Evolutionary conservation across 2,797 vertebrate genomes (phyloP), one percentile per base, ranked within the genome.

Genomic region (Catostomus latipinnis): DNA sequence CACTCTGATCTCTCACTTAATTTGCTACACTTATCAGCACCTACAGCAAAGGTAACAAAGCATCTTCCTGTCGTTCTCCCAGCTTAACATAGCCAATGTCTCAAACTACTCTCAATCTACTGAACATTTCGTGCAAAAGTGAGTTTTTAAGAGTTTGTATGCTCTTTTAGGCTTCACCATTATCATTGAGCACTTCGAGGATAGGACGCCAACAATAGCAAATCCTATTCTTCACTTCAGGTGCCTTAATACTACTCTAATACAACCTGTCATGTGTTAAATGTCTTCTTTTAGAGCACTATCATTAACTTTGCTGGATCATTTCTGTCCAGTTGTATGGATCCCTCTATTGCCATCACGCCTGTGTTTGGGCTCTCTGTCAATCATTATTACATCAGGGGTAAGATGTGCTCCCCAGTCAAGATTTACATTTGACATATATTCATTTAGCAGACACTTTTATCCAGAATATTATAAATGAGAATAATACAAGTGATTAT

Each of bases 141-240:
- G 53, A 7, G 22, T 50, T 69, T 6, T 22, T 22, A 22, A 1
- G 2, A 22, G 2, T 22, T 52, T 46, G 0, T 14, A 7, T 54
- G 22, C 11, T 58, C 7, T 1, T 79, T 0, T 84, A 97, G 96
- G 96, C 54, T 98, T 97, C 69, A 97, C 96, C 71, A 96, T 97
- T 70, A 96, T 98, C 88, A 97, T 98, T 0, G 96, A 98, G 66
- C 97, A 96, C 0, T 98, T 98, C 53, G 96, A 98, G 0, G 96
- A 98, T 89, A 89, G 92, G 87, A 97, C 96, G 0, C 97, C 97
- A 0, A 96, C 95, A 70, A 96, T 98, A 4, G 85, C 95, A 86
- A 98, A 98, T 88, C 97, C 97, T 0, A 82, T 98, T 78, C 92
- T 98, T 83, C 96, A 98, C 90, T 97, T 98, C 92, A 97, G 96